These are phyloP conservation scores for Lasiurus borealis DNA, from an alignment of 2,113 vertebrate genomes.

Conservation along the genomic window DNA sequence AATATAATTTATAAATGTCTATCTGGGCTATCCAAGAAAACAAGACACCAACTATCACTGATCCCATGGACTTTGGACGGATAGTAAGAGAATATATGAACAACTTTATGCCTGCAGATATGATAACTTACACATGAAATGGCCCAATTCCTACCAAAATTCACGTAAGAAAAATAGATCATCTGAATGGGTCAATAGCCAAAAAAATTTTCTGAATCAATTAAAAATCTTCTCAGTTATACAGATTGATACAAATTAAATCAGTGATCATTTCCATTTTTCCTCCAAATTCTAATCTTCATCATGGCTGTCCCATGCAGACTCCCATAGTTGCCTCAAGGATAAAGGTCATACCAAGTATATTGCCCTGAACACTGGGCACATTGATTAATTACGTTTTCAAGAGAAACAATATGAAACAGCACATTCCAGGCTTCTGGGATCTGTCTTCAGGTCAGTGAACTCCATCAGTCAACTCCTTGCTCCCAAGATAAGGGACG, in stretches of 20 bases:
- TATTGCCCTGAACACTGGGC: not conserved
- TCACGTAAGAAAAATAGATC: not conserved
- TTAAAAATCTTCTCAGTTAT: not conserved
- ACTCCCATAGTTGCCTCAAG: not conserved
- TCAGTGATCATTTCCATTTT: not conserved
- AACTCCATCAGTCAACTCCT: not conserved
- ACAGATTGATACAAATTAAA: not conserved
- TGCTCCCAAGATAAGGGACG: not conserved
- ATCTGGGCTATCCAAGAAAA: not conserved
- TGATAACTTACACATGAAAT: slow-evolving; percentile 37
- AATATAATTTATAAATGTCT: slow-evolving; percentile 7
- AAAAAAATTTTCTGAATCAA: not conserved
- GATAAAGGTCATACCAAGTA: not conserved
- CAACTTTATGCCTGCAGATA: not conserved
- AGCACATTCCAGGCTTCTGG: slow-evolving; percentile 27
- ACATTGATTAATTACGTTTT: not conserved
- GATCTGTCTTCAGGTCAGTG: slow-evolving; percentile 45
- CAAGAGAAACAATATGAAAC: slow-evolving; percentile 12
- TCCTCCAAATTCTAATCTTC: not conserved
- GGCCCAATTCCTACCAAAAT: slow-evolving; percentile 30
- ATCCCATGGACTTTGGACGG: not conserved
- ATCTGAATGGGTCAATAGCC: not conserved
- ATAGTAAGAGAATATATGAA: not conserved
- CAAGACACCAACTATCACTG: not conserved
- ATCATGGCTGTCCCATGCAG: not conserved